Percentiles rank a stretch among this genome's conserved stretches.
Conservation (phyloP, 2,797 vertebrate genomes). For the Pipistrellus pipistrellus region DNA sequence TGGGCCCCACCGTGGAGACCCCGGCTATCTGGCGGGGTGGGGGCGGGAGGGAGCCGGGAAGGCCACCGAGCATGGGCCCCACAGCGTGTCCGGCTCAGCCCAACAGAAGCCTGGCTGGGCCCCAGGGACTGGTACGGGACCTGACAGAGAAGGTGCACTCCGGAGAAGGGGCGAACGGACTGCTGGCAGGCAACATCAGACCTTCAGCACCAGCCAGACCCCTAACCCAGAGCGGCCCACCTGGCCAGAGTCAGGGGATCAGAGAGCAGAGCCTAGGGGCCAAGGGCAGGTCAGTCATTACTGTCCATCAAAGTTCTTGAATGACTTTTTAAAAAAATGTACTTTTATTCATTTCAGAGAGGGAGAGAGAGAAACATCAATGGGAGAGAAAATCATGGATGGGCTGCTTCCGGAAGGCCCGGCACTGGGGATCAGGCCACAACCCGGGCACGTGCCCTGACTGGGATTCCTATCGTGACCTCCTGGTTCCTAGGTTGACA, state of each 20-base stretch:
- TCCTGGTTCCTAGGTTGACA: too few species aligned
- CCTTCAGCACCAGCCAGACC: background rate
- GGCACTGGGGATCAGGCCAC: too few species aligned
- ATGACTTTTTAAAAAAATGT: background rate
- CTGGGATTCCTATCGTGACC: too few species aligned
- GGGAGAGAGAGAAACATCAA: too few species aligned
- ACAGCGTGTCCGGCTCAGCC: too few species aligned
- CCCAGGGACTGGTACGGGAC: accelerated
- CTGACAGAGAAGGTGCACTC: background rate
- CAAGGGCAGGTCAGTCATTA: background rate
- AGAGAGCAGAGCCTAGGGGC: background rate
- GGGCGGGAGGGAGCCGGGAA: background rate
- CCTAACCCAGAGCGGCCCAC: background rate
- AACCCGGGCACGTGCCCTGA: too few species aligned
- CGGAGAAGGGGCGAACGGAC: background rate
- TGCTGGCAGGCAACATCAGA: background rate
- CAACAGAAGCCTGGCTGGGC: background rate
- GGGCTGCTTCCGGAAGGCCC: too few species aligned
- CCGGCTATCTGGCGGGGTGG: background rate
- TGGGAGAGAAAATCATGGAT: too few species aligned
- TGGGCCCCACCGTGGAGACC: too few species aligned
- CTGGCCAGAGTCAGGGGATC: too few species aligned
- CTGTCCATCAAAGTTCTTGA: background rate
- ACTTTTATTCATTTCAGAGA: too few species aligned
- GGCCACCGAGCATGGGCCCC: background rate